Evolutionary conservation across 92 coral and sea anemone genomes (phyloP).

Genomic region (Zoanthus sansibaricus): DNA sequence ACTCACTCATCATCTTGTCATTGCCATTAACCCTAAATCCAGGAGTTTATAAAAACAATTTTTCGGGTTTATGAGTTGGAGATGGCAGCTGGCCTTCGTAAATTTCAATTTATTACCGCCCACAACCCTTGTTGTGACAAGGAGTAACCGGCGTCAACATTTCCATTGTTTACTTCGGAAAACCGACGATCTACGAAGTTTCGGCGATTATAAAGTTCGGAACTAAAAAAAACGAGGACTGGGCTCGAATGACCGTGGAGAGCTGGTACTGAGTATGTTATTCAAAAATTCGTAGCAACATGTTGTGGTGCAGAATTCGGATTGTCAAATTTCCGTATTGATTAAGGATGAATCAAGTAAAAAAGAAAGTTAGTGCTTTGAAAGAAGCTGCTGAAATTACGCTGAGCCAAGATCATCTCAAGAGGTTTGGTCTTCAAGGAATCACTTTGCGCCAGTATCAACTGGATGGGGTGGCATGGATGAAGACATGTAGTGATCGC

Average conservation of each 20-base stretch:
- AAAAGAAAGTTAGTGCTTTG: slow-evolving; percentile 47
- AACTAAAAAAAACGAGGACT: background rate
- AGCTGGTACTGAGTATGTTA: background rate
- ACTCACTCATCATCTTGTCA: too few relatives aligned
- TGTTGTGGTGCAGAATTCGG: background rate
- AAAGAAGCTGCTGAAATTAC: slow-evolving; percentile 3
- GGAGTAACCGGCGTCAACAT: background rate
- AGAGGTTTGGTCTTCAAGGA: slow-evolving; percentile 73
- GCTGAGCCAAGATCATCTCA: slow-evolving; percentile 70
- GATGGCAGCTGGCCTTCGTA: too few relatives aligned
- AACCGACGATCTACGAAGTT: background rate
- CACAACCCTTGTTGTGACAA: background rate
- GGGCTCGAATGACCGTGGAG: background rate
- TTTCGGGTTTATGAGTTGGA: too few relatives aligned
- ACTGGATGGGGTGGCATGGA: slow-evolving; percentile 82
- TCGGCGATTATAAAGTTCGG: background rate
- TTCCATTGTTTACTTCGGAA: background rate
- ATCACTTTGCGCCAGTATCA: slow-evolving; percentile 80
- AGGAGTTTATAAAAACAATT: too few relatives aligned
- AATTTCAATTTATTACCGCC: background rate
- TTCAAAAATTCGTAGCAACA: too few relatives aligned
- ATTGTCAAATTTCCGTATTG: background rate
- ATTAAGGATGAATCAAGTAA: slow-evolving; percentile 57
- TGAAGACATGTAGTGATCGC: slow-evolving; percentile 58
- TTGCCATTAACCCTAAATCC: too few relatives aligned